Conservation (phyloP, 2,888 invertebrate genomes). For the Chalcosyrphus nemorum region DNA sequence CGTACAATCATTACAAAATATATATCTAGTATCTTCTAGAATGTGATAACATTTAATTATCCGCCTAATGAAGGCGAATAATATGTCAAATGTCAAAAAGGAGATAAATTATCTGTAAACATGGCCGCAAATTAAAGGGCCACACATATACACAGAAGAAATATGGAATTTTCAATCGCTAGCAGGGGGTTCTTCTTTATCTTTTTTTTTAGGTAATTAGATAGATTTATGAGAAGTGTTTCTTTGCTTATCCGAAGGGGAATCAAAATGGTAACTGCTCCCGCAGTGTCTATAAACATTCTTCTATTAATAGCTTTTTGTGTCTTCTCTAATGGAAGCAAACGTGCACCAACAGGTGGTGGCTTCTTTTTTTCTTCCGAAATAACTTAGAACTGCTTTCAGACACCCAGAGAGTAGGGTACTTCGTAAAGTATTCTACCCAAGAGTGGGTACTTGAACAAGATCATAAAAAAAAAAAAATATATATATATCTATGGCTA, state of each 20-base stretch:
- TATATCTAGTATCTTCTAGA: neutral
- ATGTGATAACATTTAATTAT: conserved; percentile 59
- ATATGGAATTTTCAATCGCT: neutral
- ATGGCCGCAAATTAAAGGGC: conserved; percentile 24
- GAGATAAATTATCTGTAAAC: conserved; percentile 38
- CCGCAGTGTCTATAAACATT: conserved; percentile 15
- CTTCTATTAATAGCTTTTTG: neutral
- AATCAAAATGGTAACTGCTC: conserved; percentile 18
- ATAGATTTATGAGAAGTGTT: neutral
- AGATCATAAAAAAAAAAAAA: conserved; percentile 32
- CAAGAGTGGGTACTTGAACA: conserved; percentile 39
- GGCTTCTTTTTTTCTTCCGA: neutral
- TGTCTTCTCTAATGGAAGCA: neutral
- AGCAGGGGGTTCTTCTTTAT: neutral
- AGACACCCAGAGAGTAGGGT: conserved; percentile 7
- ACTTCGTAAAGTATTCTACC: conserved; percentile 36
- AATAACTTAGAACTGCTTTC: neutral
- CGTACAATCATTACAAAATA: neutral
- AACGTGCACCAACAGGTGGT: conserved; percentile 37
- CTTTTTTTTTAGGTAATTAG: neutral
- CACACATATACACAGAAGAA: neutral
- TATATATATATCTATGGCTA: neutral
- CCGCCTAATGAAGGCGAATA: conserved; percentile 46
- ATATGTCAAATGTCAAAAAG: conserved; percentile 54
- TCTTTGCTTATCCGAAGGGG: neutral